These are phyloP conservation scores for Drosophila prosaltans DNA, from an alignment of 1,140 invertebrate genomes.

Conservation along the genomic window DNA sequence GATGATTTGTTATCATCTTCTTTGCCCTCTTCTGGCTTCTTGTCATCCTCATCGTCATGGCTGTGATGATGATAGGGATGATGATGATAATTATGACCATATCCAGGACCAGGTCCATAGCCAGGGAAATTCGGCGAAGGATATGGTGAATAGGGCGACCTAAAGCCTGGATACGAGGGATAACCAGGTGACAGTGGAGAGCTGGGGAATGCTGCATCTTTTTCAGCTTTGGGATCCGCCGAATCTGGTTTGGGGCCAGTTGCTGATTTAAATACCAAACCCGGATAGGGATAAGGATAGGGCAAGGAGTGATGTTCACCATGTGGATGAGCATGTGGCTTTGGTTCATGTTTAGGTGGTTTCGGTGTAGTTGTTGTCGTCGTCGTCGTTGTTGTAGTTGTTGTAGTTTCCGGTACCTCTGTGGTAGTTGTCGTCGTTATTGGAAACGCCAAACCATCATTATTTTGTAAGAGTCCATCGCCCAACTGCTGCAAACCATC, in stretches of 20 bases:
- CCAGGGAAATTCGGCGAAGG: neutral
- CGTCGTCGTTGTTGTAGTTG: constrained; percentile 34
- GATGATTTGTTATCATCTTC: constrained; percentile 11
- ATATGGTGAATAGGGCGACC: constrained; percentile 40
- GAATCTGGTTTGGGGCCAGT: neutral
- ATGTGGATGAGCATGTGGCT: constrained; percentile 13
- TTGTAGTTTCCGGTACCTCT: constrained; percentile 46
- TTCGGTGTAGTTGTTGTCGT: constrained; percentile 39
- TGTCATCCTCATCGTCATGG: constrained; percentile 10
- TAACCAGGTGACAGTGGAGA: constrained; percentile 11
- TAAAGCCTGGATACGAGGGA: constrained; percentile 31
- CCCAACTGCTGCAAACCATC: constrained; percentile 29
- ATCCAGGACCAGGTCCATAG: constrained; percentile 17
- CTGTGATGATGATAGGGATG: neutral
- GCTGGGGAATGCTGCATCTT: neutral
- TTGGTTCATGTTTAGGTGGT: constrained; percentile 31
- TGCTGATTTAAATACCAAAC: neutral
- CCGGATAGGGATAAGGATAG: constrained; percentile 19
- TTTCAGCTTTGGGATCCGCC: neutral
- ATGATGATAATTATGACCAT: neutral
- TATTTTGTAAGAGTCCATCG: constrained; percentile 25
- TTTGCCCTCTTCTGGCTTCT: constrained; percentile 18
- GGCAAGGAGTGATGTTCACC: neutral
- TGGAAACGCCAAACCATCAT: constrained; percentile 13
- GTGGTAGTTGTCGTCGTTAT: constrained; percentile 43